Percentiles rank a stretch among this genome's conserved stretches.
phyloP scores from a whole-genome alignment of 1,140 invertebrate species.

The Platyura marginata region DNA sequence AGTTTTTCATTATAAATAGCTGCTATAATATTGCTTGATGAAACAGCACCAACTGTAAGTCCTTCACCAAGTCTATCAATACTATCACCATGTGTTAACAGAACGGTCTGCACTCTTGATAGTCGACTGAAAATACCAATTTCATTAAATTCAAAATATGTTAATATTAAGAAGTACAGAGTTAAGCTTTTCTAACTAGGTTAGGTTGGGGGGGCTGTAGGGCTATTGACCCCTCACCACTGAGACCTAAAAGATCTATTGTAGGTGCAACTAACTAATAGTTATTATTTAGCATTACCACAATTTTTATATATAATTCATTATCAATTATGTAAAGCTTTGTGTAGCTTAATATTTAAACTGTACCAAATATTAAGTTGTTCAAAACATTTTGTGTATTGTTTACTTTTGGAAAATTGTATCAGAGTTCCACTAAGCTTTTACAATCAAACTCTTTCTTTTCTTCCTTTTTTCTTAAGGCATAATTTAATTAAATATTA shows the following conservation, averaged over 20 bases:
- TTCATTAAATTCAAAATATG: not conserved
- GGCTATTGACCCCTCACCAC: too few relatives aligned
- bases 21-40: constrained; percentile 60
- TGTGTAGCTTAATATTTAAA: constrained; percentile 1
- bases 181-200: not conserved
- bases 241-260: too few relatives aligned
- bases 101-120: constrained; percentile 69
- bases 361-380: not conserved
- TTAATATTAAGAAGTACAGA: not conserved
- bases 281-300: too few relatives aligned
- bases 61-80: constrained; percentile 76
- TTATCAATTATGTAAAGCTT: not conserved
- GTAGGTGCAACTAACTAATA: constrained; percentile 3
- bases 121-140: constrained; percentile 42
- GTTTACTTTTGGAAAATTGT: constrained; percentile 21
- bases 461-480: constrained; percentile 7
- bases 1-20: constrained; percentile 84
- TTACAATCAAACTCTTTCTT: constrained; percentile 16
- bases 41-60: constrained; percentile 69
- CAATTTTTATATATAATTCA: not conserved
- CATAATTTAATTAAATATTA: too few relatives aligned
- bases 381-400: constrained; percentile 2
- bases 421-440: constrained; percentile 14
- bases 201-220: too few relatives aligned
- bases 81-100: constrained; percentile 94